Base-by-base conservation (phyloP, 2,888 invertebrate species). In the Drosophila tanythrix region DNA sequence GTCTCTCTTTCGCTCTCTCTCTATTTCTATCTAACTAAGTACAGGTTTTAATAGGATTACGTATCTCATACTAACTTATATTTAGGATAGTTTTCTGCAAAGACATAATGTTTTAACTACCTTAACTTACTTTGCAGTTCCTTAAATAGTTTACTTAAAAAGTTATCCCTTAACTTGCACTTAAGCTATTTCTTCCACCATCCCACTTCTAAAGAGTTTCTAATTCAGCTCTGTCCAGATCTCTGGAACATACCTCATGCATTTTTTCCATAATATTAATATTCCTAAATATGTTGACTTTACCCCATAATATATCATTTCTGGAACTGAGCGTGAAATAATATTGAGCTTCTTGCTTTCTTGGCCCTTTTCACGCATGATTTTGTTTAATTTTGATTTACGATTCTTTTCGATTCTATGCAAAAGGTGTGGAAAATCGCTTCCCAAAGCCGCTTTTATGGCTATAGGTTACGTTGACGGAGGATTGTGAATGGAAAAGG, bases 361-460 rank as follows among this genome's bases (percentile, higher is more conserved):
- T 31, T 29, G 50, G 13, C 53, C 38, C 31, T 56, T 64, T 78
- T 71, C 43, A 76, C 57, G 76, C 76, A 67, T 60, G 68, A 73
- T 61, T 81, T 76, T 64, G 55, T 55, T 64, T 76, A 76, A 71
- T 70, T 66, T 76, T 60, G 76, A 76, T 76, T 70, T 75, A 75
- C 76, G 69, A 58, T 63, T 27, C 52, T 27, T 31, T 74, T 70
- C 57, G 56, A 62, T 36, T 57, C 43, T 51, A 56, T 52, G 56
- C 51, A 31, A 73, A 79, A 81, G 81, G 81, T 79, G 70, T 81
- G 65, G 58, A 58, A 56, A 75, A 71, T 75, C 67, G 67, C 35
- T 71, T 59, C 52, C 29, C 59, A 67, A 62, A 71, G 57, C 61
- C 74, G 64, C 58, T 67, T 76, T 81, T 38, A 77, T 29, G 56